Conservation (phyloP, 2,113 vertebrate genomes). For the Oenanthe oenanthe region DNA sequence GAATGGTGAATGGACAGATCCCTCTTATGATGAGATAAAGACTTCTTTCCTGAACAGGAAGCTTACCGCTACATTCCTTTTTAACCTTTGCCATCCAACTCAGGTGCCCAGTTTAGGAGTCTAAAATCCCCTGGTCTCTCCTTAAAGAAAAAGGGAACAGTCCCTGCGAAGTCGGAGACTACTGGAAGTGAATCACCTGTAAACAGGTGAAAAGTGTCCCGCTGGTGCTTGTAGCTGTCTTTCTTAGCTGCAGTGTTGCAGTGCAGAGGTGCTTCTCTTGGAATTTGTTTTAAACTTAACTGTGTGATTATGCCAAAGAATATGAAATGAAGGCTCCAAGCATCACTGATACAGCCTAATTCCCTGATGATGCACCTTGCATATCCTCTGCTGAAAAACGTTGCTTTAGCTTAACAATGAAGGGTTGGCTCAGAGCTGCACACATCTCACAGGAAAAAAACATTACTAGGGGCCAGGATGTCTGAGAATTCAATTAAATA, state of each 20-base stretch:
- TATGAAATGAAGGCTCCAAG: background rate
- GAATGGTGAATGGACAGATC: background rate
- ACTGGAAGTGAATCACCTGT: background rate
- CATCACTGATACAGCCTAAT: background rate
- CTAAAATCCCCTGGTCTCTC: background rate
- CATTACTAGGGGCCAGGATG: accelerated
- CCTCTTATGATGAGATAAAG: background rate
- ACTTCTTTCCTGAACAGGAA: background rate
- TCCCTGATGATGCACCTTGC: background rate
- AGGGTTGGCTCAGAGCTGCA: background rate
- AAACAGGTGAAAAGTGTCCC: background rate
- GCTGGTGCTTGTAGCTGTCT: background rate
- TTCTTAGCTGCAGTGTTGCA: background rate
- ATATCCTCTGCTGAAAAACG: background rate
- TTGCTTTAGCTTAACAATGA: background rate
- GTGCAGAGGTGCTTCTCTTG: background rate
- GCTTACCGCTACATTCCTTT: background rate
- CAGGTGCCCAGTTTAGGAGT: background rate
- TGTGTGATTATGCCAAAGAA: background rate
- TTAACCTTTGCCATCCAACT: background rate
- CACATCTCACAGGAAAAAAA: background rate
- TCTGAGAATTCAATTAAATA: background rate
- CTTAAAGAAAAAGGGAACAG: background rate
- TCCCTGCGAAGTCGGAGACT: background rate
- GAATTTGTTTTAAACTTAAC: background rate